Evolutionary conservation across 92 coral and sea anemone species (phyloP).

Genomic region (Parazoanthus darwini): DNA sequence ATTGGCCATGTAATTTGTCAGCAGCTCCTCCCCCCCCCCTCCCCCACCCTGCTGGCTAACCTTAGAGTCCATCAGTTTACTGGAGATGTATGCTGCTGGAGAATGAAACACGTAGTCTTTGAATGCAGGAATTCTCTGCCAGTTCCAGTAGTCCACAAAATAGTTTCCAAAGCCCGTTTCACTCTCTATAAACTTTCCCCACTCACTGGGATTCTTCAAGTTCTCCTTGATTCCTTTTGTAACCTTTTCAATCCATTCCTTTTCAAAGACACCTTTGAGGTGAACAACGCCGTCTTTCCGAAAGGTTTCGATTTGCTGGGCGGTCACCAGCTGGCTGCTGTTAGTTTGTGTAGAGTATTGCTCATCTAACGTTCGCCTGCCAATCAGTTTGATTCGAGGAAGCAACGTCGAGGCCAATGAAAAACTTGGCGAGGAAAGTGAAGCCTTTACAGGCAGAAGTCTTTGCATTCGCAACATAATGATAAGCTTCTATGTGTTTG

Average conservation of each 20-base stretch:
- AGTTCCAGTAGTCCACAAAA: constrained; percentile 70
- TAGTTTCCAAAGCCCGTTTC: constrained; percentile 44
- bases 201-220: constrained; percentile 58
- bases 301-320: constrained; percentile 50
- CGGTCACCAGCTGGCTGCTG: constrained; percentile 30
- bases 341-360: not conserved
- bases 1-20: too few relatives aligned
- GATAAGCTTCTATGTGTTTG: too few relatives aligned
- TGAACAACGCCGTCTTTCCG: constrained; percentile 73
- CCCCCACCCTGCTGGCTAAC: constrained; percentile 19
- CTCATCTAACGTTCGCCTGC: not conserved
- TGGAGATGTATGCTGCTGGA: constrained; percentile 70
- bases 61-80: constrained; percentile 60
- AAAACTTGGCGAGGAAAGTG: too few relatives aligned
- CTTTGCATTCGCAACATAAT: too few relatives aligned
- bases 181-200: constrained; percentile 41
- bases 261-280: constrained; percentile 65
- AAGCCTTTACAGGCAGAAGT: too few relatives aligned
- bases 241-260: constrained; percentile 71
- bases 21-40: not conserved
- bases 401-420: not conserved
- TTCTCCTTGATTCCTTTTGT: constrained; percentile 60
- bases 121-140: constrained; percentile 65
- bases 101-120: constrained; percentile 65
- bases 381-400: not conserved